These are phyloP conservation scores for Urocyon cinereoargenteus DNA, from an alignment of 2,797 vertebrate genomes.

Conservation along the genomic window DNA sequence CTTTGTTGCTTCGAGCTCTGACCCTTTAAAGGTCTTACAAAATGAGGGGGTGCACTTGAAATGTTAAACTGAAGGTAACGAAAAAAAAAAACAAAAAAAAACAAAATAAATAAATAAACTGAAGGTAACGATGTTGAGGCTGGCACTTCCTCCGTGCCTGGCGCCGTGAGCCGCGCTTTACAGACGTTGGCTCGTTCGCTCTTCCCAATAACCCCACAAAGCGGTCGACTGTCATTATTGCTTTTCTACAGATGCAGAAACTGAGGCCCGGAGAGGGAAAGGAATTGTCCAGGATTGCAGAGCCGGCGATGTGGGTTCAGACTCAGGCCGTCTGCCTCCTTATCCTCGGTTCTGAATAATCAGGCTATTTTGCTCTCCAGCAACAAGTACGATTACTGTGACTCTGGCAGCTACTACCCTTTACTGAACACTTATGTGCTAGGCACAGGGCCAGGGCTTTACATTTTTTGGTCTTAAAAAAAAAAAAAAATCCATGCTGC, in stretches of 20 bases:
- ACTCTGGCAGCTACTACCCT: not conserved
- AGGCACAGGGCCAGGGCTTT: not conserved
- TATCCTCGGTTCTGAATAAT: not conserved
- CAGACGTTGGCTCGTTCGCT: fast-evolving
- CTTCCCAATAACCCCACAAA: not conserved
- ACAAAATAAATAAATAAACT: too few species aligned
- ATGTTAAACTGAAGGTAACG: fast-evolving
- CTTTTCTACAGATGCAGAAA: not conserved
- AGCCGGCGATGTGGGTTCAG: not conserved
- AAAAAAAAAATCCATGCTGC: not conserved
- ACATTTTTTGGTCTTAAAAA: not conserved
- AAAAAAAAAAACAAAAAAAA: too few species aligned
- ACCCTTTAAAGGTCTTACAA: not conserved
- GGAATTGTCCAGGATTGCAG: fast-evolving
- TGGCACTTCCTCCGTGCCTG: not conserved
- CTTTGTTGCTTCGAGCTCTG: not conserved
- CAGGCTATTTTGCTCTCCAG: fast-evolving
- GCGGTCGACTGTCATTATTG: fast-evolving
- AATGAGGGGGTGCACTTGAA: fast-evolving
- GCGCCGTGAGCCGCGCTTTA: fast-evolving
- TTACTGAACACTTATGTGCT: fast-evolving
- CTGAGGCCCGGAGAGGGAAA: not conserved
- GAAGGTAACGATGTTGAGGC: fast-evolving
- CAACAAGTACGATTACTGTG: fast-evolving
- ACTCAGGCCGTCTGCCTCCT: not conserved